A percentile compares a stretch with the other conserved stretches of the same genome.
Conservation (phyloP, 2,888 invertebrate genomes). For the Scelioninae gen. 2 region DNA sequence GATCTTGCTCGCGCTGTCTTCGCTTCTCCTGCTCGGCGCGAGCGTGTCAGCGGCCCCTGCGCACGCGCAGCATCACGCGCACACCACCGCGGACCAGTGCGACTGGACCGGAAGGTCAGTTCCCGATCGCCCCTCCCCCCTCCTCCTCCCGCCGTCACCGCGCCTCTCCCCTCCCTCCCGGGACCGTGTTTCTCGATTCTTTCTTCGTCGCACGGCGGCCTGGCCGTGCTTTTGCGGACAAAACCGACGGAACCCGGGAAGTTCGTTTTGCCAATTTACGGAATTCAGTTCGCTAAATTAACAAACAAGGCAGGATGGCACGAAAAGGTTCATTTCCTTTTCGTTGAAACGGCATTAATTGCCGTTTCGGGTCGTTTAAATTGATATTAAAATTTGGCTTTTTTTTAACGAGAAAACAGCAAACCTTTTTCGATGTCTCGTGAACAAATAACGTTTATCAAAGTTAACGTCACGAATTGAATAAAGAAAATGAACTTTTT, state of each 20-base stretch:
- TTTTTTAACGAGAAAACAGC: too few species aligned
- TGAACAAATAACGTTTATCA: too few species aligned
- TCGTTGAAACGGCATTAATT: too few species aligned
- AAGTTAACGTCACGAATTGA: too few species aligned
- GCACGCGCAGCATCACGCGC: conserved; percentile 62
- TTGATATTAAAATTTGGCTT: too few species aligned
- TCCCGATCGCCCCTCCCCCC: conserved; percentile 29
- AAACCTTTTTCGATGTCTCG: too few species aligned
- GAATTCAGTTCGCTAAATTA: conserved; percentile 15
- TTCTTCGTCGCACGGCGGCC: background rate
- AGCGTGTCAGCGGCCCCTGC: conserved; percentile 62
- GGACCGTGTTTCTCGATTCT: too few species aligned
- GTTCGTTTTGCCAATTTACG: conserved; percentile 9
- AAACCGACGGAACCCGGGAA: conserved; percentile 2
- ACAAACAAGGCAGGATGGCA: too few species aligned
- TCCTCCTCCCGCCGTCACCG: background rate
- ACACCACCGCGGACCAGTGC: conserved; percentile 71
- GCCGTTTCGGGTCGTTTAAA: too few species aligned
- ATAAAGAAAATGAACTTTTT: too few species aligned
- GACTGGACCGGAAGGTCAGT: conserved; percentile 75
- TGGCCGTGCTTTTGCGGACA: conserved; percentile 8
- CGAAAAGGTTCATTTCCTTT: too few species aligned
- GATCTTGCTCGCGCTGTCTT: conserved; percentile 58
- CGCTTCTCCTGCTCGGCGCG: conserved; percentile 52
- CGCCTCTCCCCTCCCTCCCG: background rate